Percentiles rank a stretch among this genome's conserved stretches.
Conservation (phyloP, 2,888 invertebrate species). For the Odontothrips loti region DNA sequence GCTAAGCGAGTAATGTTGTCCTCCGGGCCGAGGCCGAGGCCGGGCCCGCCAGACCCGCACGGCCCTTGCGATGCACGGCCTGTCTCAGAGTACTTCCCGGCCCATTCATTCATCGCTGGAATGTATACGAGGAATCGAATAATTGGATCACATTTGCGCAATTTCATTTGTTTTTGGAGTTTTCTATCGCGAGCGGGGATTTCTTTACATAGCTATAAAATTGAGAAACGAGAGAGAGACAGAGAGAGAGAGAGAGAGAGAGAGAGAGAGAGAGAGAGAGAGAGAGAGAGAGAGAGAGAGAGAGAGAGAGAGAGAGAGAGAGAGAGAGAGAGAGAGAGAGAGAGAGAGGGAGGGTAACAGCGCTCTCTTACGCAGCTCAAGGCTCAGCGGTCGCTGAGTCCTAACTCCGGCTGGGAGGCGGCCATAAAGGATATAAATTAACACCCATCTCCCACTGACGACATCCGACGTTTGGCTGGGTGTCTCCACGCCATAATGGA, state of each 20-base stretch:
- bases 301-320: neutral
- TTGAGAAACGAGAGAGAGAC: too few species aligned
- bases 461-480: neutral
- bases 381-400: neutral
- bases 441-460: slow-evolving; percentile 11
- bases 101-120: too few species aligned
- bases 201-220: too few species aligned
- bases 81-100: too few species aligned
- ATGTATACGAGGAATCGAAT: too few species aligned
- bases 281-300: neutral
- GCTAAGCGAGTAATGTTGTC: neutral
- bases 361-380: too few species aligned
- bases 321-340: too few species aligned
- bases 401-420: neutral
- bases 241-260: neutral
- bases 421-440: slow-evolving; percentile 23
- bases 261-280: neutral
- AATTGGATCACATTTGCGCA: too few species aligned
- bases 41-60: neutral
- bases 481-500: neutral
- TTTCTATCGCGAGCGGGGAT: too few species aligned
- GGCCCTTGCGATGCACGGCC: too few species aligned
- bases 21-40: neutral
- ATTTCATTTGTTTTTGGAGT: too few species aligned
- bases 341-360: too few species aligned